Conservation (phyloP, 2,888 invertebrate species). For the Cephus spinipes region DNA sequence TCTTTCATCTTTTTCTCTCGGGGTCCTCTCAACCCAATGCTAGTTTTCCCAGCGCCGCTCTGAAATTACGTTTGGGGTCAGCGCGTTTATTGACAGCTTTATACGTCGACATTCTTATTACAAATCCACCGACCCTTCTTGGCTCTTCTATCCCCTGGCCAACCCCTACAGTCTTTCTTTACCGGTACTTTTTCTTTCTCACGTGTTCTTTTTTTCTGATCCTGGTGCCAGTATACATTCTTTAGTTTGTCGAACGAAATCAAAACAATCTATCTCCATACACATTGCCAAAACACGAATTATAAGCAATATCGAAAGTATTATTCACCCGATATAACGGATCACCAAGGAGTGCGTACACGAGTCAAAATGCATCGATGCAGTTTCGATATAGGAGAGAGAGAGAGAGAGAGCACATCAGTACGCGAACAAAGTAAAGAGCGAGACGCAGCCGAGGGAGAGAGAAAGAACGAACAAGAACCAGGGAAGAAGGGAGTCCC, state of each 20-base stretch:
- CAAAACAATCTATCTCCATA: neutral
- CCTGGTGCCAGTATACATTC: neutral
- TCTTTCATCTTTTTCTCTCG: slow-evolving; percentile 1
- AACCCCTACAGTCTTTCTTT: neutral
- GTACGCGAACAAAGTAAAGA: neutral
- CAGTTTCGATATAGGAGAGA: neutral
- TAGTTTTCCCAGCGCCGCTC: slow-evolving; percentile 26
- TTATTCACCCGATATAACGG: neutral
- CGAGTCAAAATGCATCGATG: neutral
- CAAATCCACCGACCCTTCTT: slow-evolving; percentile 35
- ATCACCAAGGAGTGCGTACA: neutral
- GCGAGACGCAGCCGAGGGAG: neutral
- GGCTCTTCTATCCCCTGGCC: neutral
- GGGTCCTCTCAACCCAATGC: slow-evolving; percentile 7
- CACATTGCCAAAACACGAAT: neutral
- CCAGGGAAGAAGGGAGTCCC: neutral
- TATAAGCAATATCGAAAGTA: neutral
- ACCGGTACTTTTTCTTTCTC: neutral
- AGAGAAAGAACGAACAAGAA: neutral
- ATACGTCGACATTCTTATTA: slow-evolving; percentile 53
- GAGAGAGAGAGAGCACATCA: neutral
- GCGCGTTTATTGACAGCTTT: slow-evolving; percentile 54
- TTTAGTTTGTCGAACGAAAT: neutral
- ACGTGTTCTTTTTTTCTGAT: neutral
- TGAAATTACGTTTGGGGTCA: slow-evolving; percentile 55